Percentiles rank a stretch among this genome's conserved stretches.
These are phyloP conservation scores for Enoplolaimus lenunculus DNA, from an alignment of 2,888 invertebrate species.

Conservation along the genomic window DNA sequence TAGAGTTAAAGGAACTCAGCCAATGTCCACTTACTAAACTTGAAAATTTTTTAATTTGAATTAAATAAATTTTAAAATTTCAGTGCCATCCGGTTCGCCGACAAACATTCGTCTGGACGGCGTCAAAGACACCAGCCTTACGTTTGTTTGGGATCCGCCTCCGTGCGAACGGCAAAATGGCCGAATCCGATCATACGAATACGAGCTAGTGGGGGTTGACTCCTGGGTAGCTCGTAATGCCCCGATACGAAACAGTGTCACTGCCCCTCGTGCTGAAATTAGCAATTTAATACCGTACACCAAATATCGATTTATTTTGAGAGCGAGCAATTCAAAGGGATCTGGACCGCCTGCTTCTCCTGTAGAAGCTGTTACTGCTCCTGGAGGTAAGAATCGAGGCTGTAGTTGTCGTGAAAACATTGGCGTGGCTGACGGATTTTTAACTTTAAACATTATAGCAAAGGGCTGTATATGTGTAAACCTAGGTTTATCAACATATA, in stretches of 20 bases:
- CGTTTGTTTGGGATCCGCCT: constrained; percentile 36
- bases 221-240: constrained; percentile 29
- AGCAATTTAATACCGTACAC: constrained; percentile 36
- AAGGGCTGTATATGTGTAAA: neutral
- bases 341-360: constrained; percentile 37
- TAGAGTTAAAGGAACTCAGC: too few species aligned
- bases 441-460: neutral
- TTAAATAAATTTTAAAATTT: too few species aligned
- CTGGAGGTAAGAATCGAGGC: constrained; percentile 26
- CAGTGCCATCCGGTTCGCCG: constrained; percentile 20
- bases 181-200: constrained; percentile 36
- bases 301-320: constrained; percentile 34
- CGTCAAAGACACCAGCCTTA: constrained; percentile 28
- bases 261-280: constrained; percentile 27
- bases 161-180: constrained; percentile 38
- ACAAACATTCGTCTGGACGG: neutral
- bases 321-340: constrained; percentile 35
- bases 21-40: too few species aligned
- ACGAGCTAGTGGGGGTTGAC: constrained; percentile 34
- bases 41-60: too few species aligned
- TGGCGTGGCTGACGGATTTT: too few species aligned
- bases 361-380: constrained; percentile 33
- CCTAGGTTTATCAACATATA: neutral
- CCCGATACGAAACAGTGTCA: neutral
- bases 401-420: neutral